phyloP scores from a whole-genome alignment of 2,888 invertebrate genomes.

The Cephus sareptanus region DNA sequence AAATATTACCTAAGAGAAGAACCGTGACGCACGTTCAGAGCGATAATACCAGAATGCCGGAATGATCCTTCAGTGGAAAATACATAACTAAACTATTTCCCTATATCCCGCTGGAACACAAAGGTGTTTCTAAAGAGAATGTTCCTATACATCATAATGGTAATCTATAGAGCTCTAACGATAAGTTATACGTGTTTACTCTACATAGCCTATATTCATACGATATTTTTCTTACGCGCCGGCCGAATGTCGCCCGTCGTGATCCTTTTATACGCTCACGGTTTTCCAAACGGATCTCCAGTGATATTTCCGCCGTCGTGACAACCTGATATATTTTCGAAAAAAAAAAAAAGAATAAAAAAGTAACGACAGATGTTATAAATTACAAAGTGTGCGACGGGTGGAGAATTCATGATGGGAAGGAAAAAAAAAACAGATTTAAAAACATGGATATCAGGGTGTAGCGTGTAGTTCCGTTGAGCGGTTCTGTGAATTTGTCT shows the following conservation, averaged over 20 bases:
- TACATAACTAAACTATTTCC: conserved; percentile 7
- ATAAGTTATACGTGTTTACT: conserved; percentile 27
- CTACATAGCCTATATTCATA: conserved; percentile 32
- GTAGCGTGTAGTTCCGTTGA: not conserved
- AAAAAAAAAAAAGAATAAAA: rapidly evolving
- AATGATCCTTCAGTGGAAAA: not conserved
- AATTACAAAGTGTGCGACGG: not conserved
- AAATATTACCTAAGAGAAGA: not conserved
- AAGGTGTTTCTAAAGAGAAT: conserved; percentile 38
- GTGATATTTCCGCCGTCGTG: not conserved
- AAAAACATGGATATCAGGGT: conserved; percentile 6
- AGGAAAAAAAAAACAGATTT: not conserved
- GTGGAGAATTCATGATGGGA: not conserved
- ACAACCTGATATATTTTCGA: not conserved
- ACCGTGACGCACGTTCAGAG: not conserved
- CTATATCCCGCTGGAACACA: conserved; percentile 8
- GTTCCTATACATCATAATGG: conserved; percentile 33
- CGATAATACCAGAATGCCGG: not conserved
- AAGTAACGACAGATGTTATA: not conserved
- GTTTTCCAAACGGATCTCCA: not conserved
- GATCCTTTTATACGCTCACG: conserved; percentile 22
- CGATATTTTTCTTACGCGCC: conserved; percentile 36
- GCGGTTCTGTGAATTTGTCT: not conserved
- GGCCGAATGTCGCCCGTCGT: conserved; percentile 26
- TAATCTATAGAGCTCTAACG: conserved; percentile 12